Evolutionary conservation across 2,888 invertebrate genomes (phyloP).

Genomic region (Lycocerus yunnanus): DNA sequence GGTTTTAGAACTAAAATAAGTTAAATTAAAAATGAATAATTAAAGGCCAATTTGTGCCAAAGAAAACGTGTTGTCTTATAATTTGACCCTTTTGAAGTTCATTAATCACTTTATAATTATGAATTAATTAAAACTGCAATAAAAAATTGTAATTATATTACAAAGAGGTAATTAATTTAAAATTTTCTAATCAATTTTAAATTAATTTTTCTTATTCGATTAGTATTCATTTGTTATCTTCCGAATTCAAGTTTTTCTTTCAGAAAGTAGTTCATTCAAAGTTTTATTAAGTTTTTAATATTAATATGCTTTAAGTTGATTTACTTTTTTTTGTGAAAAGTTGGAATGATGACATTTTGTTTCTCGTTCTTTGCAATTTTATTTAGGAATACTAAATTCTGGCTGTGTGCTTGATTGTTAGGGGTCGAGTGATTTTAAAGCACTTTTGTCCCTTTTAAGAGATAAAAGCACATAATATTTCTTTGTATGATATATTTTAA

Average conservation of each 20-base stretch:
- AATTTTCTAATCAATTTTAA: neutral
- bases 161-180: neutral
- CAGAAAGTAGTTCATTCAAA: neutral
- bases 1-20: neutral
- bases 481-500: neutral
- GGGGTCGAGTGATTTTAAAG: constrained; percentile 2
- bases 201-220: neutral
- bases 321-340: neutral
- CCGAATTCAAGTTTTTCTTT: neutral
- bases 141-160: neutral
- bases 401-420: neutral
- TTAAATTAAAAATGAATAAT: neutral
- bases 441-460: neutral
- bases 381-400: neutral
- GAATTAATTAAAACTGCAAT: neutral
- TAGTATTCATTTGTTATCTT: neutral
- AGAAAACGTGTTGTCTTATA: neutral
- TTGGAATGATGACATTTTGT: neutral
- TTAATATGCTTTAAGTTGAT: neutral
- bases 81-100: neutral
- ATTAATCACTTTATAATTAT: neutral
- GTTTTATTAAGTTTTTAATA: neutral
- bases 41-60: neutral
- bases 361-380: neutral
- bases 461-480: neutral